These are phyloP conservation scores for Zoanthus sansibaricus DNA, from an alignment of 92 coral and sea anemone species.

Conservation along the genomic window DNA sequence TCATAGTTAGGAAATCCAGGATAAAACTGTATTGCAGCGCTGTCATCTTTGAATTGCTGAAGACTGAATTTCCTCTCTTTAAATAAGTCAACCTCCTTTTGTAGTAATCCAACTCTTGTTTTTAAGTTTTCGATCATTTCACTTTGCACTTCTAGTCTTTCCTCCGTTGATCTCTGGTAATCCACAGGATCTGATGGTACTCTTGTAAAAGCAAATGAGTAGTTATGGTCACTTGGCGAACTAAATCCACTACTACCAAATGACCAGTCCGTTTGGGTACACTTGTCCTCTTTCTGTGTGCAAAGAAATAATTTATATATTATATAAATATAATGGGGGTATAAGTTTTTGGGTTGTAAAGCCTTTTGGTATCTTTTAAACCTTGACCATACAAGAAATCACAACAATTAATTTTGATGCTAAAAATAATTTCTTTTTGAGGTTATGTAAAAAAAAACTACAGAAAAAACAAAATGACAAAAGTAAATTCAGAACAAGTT, in stretches of 20 bases:
- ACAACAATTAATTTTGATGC: conserved; percentile 4
- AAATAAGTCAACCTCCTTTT: neutral
- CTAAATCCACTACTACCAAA: neutral
- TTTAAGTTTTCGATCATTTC: conserved; percentile 34
- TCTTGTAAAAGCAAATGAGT: neutral
- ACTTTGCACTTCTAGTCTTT: conserved; percentile 35
- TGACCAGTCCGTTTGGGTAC: conserved; percentile 1
- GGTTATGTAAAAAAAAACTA: neutral
- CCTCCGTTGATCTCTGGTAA: conserved; percentile 19
- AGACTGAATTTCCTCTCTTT: conserved; percentile 27
- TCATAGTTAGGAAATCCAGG: conserved; percentile 18
- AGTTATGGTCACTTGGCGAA: neutral
- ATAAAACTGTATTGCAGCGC: conserved; percentile 30
- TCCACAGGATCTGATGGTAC: too few relatives aligned
- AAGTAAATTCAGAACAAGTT: conserved; percentile 1
- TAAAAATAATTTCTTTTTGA: neutral
- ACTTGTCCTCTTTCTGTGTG: neutral
- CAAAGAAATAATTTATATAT: neutral
- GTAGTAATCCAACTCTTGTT: conserved; percentile 38
- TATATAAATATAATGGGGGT: conserved; percentile 11
- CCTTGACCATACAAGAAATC: conserved; percentile 4
- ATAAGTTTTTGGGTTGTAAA: neutral
- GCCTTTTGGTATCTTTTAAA: conserved; percentile 8
- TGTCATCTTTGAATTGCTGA: conserved; percentile 25
- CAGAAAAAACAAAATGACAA: conserved; percentile 13